Percentiles rank a stretch among this genome's conserved stretches.
Evolutionary conservation across 2,797 vertebrate species (phyloP).

Genomic region (Carduelis carduelis): DNA sequence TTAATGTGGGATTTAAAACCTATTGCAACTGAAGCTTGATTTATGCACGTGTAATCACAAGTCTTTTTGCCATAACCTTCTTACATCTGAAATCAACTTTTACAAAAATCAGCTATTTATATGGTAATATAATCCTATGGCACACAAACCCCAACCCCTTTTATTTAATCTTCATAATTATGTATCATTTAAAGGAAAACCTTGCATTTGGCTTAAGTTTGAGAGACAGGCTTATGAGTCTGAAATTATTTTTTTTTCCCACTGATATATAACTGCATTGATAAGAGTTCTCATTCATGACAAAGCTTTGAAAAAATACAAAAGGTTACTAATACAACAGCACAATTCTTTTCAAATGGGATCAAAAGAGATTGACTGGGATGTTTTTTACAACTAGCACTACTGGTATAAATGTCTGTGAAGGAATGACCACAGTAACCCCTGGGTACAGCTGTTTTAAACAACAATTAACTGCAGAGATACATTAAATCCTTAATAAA

Average conservation of each 20-base stretch:
- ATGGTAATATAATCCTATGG: neutral
- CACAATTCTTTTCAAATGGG: neutral
- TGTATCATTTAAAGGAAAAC: neutral
- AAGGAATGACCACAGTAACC: neutral
- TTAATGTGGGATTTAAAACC: neutral
- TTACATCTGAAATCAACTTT: neutral
- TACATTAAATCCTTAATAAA: neutral
- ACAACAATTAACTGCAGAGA: neutral
- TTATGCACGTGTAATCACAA: neutral
- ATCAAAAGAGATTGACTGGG: neutral
- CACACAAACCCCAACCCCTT: neutral
- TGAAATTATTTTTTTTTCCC: neutral
- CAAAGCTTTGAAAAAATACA: neutral
- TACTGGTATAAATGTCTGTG: neutral
- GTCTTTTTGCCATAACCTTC: neutral
- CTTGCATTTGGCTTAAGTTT: neutral
- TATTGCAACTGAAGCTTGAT: neutral
- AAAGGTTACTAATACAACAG: neutral
- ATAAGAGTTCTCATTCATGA: neutral
- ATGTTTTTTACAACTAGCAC: neutral
- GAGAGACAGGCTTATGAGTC: neutral
- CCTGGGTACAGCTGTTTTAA: neutral
- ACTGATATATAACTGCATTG: neutral
- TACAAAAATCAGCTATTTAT: neutral
- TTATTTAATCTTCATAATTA: neutral